Base-by-base conservation (phyloP, 2,888 invertebrate genomes). In the Branchipolynoe longqiensis region DNA sequence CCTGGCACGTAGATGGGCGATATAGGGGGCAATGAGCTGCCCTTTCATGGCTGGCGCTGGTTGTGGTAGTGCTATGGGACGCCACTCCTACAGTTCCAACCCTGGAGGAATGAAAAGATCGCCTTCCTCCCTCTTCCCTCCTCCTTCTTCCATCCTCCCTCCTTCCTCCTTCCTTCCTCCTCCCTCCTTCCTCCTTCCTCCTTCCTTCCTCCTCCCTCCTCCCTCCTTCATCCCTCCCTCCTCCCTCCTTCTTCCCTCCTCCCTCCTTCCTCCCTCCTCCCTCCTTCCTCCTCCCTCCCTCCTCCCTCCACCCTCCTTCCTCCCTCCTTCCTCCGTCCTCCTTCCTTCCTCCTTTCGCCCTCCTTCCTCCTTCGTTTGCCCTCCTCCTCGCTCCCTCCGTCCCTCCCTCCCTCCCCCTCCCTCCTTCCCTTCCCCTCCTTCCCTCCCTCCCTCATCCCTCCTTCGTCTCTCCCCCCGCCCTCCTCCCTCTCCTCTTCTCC, bases 1-100 rank as follows among this genome's bases (percentile, higher is more conserved):
- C 38, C n/a, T 14, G 69, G 69, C 69, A 69, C 69, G 69, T 69
- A 69, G 69, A 38, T 33, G 38, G 69, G 69, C 69, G 69, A 69
- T 69, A 69, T 69, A 36, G 69, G 69, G 38, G 69, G 33, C 69
- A 69, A 69, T 69, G 69, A 69, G 69, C 69, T 69, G 69, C 36
- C n/a, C 69, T 69, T 69, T 69, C 69, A 69, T 69, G 69, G 69
- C 69, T 48, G 8, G n/a, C n/a, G n/a, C n/a, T n/a, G n/a, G n/a
- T n/a, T n/a, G n/a, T n/a, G n/a, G n/a, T n/a, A n/a, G n/a, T 48
- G 48, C 48, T 18, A 18, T 48, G 8, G 8, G 48, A 12, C 48
- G 48, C 18, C 18, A 8, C 48, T 18, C 48, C 48, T 48, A 8
- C 48, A 48, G 48, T 48, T 8, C 48, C 48, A 8, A 48, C 18